These are phyloP conservation scores for Acronicta psi DNA, from an alignment of 2,888 invertebrate genomes.

Conservation along the genomic window DNA sequence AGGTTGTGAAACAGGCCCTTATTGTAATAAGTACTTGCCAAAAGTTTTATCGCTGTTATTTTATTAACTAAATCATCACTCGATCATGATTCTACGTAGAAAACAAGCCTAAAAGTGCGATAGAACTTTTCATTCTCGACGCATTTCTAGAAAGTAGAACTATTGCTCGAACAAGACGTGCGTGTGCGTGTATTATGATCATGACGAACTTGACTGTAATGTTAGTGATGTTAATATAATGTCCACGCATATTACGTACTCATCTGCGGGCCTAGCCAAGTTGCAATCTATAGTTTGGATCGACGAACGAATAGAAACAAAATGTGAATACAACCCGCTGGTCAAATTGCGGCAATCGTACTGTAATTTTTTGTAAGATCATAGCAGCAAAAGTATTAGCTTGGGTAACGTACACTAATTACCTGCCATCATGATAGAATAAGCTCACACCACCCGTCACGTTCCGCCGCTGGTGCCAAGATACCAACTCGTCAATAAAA, in stretches of 20 bases:
- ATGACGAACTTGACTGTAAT: slow-evolving; percentile 13
- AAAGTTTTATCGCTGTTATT: too few species aligned
- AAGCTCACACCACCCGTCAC: slow-evolving; percentile 22
- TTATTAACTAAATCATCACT: too few species aligned
- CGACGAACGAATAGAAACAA: too few species aligned
- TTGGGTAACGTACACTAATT: slow-evolving; percentile 43
- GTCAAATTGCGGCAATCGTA: slow-evolving; percentile 8
- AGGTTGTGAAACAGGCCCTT: too few species aligned
- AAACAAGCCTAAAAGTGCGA: too few species aligned
- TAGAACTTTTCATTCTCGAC: background rate
- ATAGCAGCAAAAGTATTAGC: slow-evolving; percentile 22
- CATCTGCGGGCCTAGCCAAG: too few species aligned
- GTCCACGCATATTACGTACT: background rate
- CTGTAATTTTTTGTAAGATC: slow-evolving; percentile 14
- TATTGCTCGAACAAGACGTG: too few species aligned
- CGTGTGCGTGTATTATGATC: slow-evolving; percentile 7
- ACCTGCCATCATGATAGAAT: slow-evolving; percentile 27
- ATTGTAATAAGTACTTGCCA: too few species aligned
- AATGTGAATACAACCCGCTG: too few species aligned
- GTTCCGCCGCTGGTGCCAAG: slow-evolving; percentile 28
- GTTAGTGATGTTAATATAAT: background rate
- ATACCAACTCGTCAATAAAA: slow-evolving; percentile 19
- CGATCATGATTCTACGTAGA: too few species aligned
- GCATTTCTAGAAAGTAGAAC: slow-evolving; percentile 16
- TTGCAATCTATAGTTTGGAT: too few species aligned